Evolutionary conservation across 2,797 vertebrate genomes (phyloP).

Genomic region (Huso huso): DNA sequence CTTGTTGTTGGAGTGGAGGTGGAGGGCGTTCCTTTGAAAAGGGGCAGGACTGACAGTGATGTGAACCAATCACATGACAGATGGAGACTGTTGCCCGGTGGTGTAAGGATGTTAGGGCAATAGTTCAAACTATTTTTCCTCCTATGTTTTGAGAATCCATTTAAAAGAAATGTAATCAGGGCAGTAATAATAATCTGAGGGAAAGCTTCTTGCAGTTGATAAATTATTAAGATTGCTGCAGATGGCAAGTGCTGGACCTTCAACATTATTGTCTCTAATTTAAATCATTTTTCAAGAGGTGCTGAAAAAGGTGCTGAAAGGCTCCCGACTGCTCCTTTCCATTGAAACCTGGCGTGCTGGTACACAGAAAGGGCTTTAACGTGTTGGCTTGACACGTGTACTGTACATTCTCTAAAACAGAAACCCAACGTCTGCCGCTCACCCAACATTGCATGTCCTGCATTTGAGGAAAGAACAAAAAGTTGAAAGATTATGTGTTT

Average conservation of each 20-base stretch:
- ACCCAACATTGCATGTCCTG: no score
- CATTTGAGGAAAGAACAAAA: no score
- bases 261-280: conserved; percentile 61
- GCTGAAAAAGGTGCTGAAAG: conserved; percentile 55
- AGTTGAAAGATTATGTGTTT: no score
- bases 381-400: conserved; percentile 11
- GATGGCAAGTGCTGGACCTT: conserved; percentile 45
- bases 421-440: no score
- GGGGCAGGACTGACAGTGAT: no score
- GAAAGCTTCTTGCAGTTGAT: conserved; percentile 13
- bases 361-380: conserved; percentile 56
- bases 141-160: background rate
- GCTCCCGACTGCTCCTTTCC: conserved; percentile 31
- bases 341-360: conserved; percentile 55
- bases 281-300: conserved; percentile 61
- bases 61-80: no score
- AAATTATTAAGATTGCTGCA: conserved; percentile 39
- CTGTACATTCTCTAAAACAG: no score
- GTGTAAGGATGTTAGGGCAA: no score
- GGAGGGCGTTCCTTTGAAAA: no score
- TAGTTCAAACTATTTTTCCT: no score
- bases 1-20: no score
- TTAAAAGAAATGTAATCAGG: background rate
- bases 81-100: no score
- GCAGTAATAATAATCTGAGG: conserved; percentile 2